Conservation (phyloP, 2,888 invertebrate species). For the Temnothorax unifasciatus region DNA sequence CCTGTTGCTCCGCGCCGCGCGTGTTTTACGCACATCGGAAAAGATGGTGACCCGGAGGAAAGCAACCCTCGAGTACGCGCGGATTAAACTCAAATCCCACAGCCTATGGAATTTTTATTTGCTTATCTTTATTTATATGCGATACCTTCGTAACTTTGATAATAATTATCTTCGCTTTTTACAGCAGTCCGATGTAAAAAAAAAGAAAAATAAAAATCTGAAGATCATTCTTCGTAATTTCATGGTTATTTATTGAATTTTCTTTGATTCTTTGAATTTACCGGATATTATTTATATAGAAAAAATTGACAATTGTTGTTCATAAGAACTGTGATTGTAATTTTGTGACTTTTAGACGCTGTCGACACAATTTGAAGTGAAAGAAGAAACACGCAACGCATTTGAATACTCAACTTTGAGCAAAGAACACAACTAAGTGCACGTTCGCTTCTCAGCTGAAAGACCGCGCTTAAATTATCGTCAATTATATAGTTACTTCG, state of each 20-base stretch:
- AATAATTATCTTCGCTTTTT: background rate
- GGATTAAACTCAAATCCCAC: background rate
- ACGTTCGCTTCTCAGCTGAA: constrained; percentile 18
- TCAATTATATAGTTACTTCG: constrained; percentile 49
- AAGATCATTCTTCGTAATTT: background rate
- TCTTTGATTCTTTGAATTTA: background rate
- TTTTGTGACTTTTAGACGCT: constrained; percentile 11
- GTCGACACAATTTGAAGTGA: background rate
- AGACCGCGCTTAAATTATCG: constrained; percentile 48
- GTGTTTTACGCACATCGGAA: background rate
- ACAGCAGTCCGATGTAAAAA: background rate
- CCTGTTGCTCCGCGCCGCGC: constrained; percentile 21
- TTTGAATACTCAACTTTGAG: constrained; percentile 19
- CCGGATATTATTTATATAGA: background rate
- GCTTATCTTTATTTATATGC: background rate
- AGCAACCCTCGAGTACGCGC: background rate
- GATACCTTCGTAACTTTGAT: background rate
- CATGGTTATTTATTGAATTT: background rate
- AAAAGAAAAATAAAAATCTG: background rate
- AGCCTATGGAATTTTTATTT: background rate
- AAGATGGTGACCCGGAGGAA: background rate
- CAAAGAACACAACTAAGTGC: background rate
- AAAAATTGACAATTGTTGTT: constrained; percentile 1
- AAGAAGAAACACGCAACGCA: background rate
- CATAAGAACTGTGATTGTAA: background rate